Percentiles rank a stretch among this genome's conserved stretches.
Conservation (phyloP, 2,888 invertebrate species). For the Melipona bicolor region DNA sequence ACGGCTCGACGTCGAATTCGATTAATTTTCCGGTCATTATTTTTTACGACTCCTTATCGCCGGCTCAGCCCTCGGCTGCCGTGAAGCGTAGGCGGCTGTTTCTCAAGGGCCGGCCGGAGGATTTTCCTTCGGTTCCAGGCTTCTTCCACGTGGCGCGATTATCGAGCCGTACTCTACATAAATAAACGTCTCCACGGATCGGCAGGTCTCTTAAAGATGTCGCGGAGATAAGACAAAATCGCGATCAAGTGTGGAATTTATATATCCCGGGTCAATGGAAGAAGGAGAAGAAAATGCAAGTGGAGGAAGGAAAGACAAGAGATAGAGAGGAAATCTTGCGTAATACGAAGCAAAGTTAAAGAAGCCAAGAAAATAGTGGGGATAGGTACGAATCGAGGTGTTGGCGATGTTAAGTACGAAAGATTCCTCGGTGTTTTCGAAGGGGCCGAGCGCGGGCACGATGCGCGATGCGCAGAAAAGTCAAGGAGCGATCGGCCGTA, state of each 20-base stretch:
- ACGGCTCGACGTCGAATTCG: conserved; percentile 80
- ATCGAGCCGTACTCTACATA: conserved; percentile 78
- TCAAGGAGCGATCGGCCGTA: conserved; percentile 38
- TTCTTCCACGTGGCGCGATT: conserved; percentile 70
- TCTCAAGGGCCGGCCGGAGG: conserved; percentile 4
- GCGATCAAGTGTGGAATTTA: background rate
- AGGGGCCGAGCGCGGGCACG: background rate
- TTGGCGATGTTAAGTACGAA: background rate
- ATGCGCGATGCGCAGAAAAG: conserved; percentile 33
- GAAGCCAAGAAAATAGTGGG: background rate
- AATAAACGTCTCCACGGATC: conserved; percentile 80
- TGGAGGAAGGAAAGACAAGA: too few species aligned
- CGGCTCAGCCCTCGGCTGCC: conserved; percentile 62
- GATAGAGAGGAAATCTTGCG: background rate
- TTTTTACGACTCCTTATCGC: conserved; percentile 82
- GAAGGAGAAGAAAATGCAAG: background rate
- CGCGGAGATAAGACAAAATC: conserved; percentile 46
- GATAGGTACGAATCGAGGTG: background rate
- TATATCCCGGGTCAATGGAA: background rate
- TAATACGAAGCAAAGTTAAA: background rate
- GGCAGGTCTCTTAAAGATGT: conserved; percentile 78
- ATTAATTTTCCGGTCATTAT: conserved; percentile 84
- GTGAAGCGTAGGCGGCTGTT: conserved; percentile 34
- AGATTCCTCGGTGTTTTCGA: background rate
- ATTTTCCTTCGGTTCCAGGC: conserved; percentile 51